These are phyloP conservation scores for Pocillopora verrucosa DNA, from an alignment of 64 coral and sea anemone species.

Conservation along the genomic window DNA sequence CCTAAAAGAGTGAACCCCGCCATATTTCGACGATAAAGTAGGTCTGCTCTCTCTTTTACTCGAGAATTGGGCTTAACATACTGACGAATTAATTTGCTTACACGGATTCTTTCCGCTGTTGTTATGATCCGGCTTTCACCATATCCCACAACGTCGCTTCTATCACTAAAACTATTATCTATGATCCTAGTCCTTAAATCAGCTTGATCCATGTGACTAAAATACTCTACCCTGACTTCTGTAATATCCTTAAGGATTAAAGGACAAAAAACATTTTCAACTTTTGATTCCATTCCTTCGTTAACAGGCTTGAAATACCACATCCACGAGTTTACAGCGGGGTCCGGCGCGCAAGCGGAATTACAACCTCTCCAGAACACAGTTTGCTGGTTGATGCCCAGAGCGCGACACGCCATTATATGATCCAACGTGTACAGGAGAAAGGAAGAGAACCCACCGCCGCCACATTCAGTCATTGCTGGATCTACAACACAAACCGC, in stretches of 20 bases:
- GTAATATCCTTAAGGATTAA: not conserved
- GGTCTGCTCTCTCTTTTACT: conserved; percentile 30
- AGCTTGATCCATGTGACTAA: not conserved
- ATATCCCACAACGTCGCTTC: not conserved
- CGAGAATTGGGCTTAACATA: conserved; percentile 27
- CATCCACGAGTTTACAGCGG: conserved; percentile 64
- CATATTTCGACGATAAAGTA: conserved; percentile 48
- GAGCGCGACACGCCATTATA: conserved; percentile 20
- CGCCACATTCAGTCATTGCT: conserved; percentile 40
- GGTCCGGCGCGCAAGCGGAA: conserved; percentile 49
- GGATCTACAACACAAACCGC: conserved; percentile 65
- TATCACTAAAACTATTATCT: conserved; percentile 41
- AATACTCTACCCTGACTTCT: not conserved
- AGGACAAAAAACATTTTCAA: conserved; percentile 53
- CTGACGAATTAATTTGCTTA: conserved; percentile 48
- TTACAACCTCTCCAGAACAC: conserved; percentile 72
- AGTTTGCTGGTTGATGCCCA: conserved; percentile 53
- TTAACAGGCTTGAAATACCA: conserved; percentile 90
- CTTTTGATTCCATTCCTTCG: conserved; percentile 47
- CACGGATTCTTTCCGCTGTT: conserved; percentile 28
- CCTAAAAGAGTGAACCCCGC: conserved; percentile 52
- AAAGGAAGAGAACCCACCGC: conserved; percentile 50
- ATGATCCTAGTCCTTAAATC: not conserved
- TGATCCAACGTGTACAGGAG: conserved; percentile 64
- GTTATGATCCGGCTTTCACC: conserved; percentile 33